Evolutionary conservation across 2,113 vertebrate genomes (phyloP).

Genomic region (Mohoua ochrocephala): DNA sequence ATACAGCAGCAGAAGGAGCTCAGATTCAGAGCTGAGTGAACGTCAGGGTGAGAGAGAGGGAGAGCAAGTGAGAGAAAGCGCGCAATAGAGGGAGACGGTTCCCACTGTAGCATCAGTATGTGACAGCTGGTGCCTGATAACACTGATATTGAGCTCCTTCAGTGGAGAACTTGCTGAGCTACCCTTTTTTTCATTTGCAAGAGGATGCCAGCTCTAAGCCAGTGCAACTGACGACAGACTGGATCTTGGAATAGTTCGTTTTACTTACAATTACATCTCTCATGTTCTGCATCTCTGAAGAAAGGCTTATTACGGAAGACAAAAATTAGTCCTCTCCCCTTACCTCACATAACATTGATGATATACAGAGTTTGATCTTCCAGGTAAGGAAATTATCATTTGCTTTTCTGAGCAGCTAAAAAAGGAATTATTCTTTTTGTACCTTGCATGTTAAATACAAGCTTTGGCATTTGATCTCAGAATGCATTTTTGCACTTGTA

Average conservation of each 20-base stretch:
- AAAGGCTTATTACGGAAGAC: constrained; percentile 12
- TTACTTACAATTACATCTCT: constrained; percentile 31
- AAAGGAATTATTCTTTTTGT: not conserved
- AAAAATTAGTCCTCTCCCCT: not conserved
- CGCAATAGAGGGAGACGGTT: not conserved
- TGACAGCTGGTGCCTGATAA: constrained; percentile 44
- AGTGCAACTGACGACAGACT: constrained; percentile 52
- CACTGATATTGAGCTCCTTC: constrained; percentile 43
- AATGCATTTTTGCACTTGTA: not conserved
- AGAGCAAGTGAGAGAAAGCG: not conserved
- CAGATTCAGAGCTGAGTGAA: constrained; percentile 62
- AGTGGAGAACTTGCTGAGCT: constrained; percentile 65
- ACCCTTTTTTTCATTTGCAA: constrained; percentile 43
- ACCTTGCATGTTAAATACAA: not conserved
- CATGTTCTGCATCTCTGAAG: constrained; percentile 19
- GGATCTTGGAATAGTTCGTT: constrained; percentile 66
- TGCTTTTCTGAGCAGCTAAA: not conserved
- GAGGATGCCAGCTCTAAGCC: constrained; percentile 56
- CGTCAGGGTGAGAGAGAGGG: constrained; percentile 19
- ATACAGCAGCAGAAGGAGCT: constrained; percentile 67
- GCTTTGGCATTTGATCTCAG: not conserved
- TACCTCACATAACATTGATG: not conserved
- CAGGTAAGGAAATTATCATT: constrained; percentile 70
- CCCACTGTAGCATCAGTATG: not conserved
- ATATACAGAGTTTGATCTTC: constrained; percentile 22